Evolutionary conservation across 2,888 invertebrate species (phyloP).

Genomic region (Erebia epiphron): DNA sequence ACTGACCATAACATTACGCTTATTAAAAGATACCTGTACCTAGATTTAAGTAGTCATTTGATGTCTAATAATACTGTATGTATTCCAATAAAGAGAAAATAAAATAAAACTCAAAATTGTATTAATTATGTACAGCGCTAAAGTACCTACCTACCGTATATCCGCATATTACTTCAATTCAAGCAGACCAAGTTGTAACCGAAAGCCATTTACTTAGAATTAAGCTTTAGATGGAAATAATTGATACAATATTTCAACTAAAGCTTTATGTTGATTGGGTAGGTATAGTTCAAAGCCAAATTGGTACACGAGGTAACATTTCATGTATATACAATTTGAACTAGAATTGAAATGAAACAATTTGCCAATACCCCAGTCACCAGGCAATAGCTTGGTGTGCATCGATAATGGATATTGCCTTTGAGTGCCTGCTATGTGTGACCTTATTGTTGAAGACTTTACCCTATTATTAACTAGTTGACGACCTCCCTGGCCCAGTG

Average conservation of each 20-base stretch:
- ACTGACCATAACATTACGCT: too few relatives aligned
- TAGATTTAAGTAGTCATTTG: too few relatives aligned
- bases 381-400: neutral
- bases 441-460: too few relatives aligned
- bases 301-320: neutral
- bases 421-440: neutral
- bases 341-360: neutral
- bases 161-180: neutral
- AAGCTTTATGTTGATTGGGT: neutral
- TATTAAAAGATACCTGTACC: too few relatives aligned
- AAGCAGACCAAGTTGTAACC: neutral
- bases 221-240: neutral
- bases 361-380: constrained; percentile 2
- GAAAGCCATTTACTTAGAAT: neutral
- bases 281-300: neutral
- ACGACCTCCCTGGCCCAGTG: too few relatives aligned
- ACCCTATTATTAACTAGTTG: too few relatives aligned
- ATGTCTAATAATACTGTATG: too few relatives aligned
- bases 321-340: constrained; percentile 2
- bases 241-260: neutral
- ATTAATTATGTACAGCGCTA: too few relatives aligned
- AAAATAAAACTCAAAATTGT: too few relatives aligned
- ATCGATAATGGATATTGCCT: neutral
- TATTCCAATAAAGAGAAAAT: too few relatives aligned
- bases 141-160: too few relatives aligned